Base-by-base conservation (phyloP, 1,140 invertebrate genomes). In the Limonius californicus region DNA sequence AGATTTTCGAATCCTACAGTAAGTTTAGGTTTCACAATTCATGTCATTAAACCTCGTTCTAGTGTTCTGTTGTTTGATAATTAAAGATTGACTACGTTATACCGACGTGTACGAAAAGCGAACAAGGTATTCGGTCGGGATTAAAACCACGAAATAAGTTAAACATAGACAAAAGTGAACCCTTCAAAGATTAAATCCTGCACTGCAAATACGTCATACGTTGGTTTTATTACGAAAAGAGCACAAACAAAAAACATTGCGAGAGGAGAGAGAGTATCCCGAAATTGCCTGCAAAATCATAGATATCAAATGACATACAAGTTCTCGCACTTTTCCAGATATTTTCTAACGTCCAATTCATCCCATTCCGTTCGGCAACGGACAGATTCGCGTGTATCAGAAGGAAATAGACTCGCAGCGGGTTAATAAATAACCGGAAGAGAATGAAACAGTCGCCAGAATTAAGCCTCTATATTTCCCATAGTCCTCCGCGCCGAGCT, bases 401-500 rank as follows among this genome's bases (percentile, higher is more conserved):
- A 50, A 50, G 27, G 59, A 61, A 55, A 57, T 57, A 30, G 54
- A 62, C 61, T 47, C 54, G 32, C 19, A 62, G 42, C 45, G 61
- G 45, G 61, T 62, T 62, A 62, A 62, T 62, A 62, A 62, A 62
- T 62, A 62, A 57, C 61, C 54, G 54, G 54, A 55, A 55, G 54
- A 55, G 54, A 32, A 54, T 54, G 63, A 61, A 64, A 64, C 58
- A 61, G 58, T 61, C 30, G 59, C 58, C 39, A 15, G 63, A 65
- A 65, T 67, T 67, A 67, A 67, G 66, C 66, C 60, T 60, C 66
- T 64, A 64, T 67, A 67, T 64, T 67, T 67, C 62, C 66, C 63
- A 64, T 67, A 64, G 62, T 67, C 63, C 62, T 64, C 62, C 57
- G 57, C 62, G 62, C 60, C 61, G 56, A 61, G 64, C 64, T 68